phyloP scores from a whole-genome alignment of 2,797 vertebrate species.

The Bucorvus abyssinicus region DNA sequence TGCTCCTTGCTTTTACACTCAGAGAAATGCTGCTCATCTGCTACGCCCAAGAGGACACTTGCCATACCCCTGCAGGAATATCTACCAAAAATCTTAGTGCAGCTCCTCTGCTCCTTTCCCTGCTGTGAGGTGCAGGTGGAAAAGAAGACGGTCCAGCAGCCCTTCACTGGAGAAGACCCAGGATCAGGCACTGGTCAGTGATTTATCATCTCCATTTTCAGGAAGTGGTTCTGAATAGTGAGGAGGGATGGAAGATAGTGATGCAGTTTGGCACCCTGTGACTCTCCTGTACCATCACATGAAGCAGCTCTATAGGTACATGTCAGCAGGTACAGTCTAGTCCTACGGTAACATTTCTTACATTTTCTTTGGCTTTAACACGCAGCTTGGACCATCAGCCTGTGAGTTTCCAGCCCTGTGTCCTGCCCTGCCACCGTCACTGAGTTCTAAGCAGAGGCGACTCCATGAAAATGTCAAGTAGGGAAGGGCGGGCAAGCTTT shows the following conservation, averaged over 20 bases:
- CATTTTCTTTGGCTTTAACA: not conserved
- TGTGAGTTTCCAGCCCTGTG: not conserved
- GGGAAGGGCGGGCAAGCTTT: constrained; percentile 54
- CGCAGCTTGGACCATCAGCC: not conserved
- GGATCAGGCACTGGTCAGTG: not conserved
- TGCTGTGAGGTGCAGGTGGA: not conserved
- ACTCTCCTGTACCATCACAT: not conserved
- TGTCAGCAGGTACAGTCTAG: not conserved
- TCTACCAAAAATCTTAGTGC: not conserved
- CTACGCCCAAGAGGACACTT: not conserved
- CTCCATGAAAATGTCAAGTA: constrained; percentile 57
- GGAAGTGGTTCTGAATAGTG: not conserved
- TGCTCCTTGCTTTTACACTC: not conserved
- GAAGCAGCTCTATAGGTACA: not conserved
- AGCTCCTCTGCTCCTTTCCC: not conserved
- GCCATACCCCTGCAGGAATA: not conserved
- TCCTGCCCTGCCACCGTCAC: constrained; percentile 21
- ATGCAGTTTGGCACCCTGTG: not conserved
- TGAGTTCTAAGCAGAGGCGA: not conserved
- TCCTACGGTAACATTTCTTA: not conserved
- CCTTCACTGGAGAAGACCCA: not conserved
- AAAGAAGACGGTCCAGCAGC: not conserved
- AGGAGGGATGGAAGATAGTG: not conserved
- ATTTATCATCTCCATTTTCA: not conserved
- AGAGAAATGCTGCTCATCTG: not conserved